Evolutionary conservation across 2,113 vertebrate species (phyloP).

Genomic region (Canis aureus): DNA sequence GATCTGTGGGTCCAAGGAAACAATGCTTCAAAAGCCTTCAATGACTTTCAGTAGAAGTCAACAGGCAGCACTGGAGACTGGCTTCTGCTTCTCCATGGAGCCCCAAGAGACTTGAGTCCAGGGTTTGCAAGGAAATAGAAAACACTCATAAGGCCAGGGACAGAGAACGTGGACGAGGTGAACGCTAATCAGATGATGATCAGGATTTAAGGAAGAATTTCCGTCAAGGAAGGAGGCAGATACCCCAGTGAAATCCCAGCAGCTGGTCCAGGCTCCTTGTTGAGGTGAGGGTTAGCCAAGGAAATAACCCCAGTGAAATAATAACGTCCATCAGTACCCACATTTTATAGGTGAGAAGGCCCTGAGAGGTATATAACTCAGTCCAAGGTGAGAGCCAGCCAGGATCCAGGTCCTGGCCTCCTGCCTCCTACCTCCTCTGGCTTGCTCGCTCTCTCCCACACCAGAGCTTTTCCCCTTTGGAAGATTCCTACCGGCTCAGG

Average conservation of each 20-base stretch:
- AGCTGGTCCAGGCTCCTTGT: neutral
- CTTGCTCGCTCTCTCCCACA: fast-evolving
- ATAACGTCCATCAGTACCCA: neutral
- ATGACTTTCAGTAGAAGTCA: neutral
- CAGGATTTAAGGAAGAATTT: neutral
- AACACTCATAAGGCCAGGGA: neutral
- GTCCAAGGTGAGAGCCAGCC: neutral
- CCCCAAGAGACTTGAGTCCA: neutral
- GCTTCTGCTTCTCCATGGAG: neutral
- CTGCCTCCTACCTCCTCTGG: too few relatives aligned
- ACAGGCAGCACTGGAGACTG: neutral
- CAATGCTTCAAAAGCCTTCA: neutral
- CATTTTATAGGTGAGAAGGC: neutral
- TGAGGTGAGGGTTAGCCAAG: neutral
- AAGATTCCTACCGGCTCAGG: neutral
- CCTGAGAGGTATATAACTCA: neutral
- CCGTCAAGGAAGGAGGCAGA: neutral
- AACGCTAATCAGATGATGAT: neutral
- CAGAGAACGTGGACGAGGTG: neutral
- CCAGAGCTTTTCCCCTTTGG: neutral
- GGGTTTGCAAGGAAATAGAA: neutral
- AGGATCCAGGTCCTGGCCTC: neutral
- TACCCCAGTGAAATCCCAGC: neutral
- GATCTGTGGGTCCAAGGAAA: neutral
- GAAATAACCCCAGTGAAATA: neutral